Percentiles rank a stretch among this genome's conserved stretches.
Evolutionary conservation across 1,140 invertebrate species (phyloP).

Genomic region (Araneus ventricosus): DNA sequence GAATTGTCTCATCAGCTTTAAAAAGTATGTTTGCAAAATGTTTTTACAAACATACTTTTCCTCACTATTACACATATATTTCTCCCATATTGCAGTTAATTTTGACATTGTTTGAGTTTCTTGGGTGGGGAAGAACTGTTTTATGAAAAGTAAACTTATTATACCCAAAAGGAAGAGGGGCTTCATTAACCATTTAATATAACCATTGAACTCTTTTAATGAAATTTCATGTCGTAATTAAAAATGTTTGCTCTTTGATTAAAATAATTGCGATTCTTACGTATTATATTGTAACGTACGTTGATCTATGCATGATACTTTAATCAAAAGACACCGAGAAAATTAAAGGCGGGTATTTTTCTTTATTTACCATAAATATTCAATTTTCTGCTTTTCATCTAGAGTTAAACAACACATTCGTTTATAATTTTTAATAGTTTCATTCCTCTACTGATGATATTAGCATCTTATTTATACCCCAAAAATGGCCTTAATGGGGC

Average conservation of each 20-base stretch:
- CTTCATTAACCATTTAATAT: not conserved
- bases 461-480: not conserved
- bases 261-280: not conserved
- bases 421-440: not conserved
- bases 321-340: not conserved
- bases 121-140: not conserved
- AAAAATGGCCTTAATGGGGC: not conserved
- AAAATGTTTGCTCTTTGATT: not conserved
- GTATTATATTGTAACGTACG: not conserved
- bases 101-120: not conserved
- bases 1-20: too few species aligned
- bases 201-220: not conserved
- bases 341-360: not conserved
- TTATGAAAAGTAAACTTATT: not conserved
- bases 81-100: not conserved
- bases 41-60: too few species aligned
- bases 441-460: not conserved
- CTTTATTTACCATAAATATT: not conserved
- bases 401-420: not conserved
- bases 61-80: not conserved
- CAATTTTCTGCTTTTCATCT: not conserved
- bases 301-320: not conserved
- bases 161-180: not conserved
- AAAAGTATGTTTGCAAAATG: too few species aligned
- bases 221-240: not conserved